phyloP scores from a whole-genome alignment of 2,888 invertebrate genomes.

The Slavum lentiscoides region DNA sequence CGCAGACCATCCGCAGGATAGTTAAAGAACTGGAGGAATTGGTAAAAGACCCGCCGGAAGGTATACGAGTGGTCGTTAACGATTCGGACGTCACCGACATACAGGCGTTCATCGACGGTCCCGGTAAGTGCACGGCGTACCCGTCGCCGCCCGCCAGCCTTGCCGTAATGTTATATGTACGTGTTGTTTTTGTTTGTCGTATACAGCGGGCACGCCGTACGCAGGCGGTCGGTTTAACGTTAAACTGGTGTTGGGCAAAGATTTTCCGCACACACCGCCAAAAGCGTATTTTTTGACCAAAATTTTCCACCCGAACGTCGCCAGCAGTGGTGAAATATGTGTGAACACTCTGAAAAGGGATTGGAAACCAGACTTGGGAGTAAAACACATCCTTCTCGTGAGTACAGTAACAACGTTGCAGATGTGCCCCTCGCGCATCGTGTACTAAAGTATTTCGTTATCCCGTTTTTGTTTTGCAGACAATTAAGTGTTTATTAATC shows the following conservation, averaged over 20 bases:
- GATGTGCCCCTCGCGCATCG: background rate
- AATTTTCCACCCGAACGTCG: slow-evolving; percentile 97
- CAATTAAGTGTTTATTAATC: slow-evolving; percentile 92
- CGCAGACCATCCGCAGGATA: slow-evolving; percentile 86
- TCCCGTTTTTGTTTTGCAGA: slow-evolving; percentile 62
- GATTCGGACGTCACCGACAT: slow-evolving; percentile 94
- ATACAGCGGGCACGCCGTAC: slow-evolving; percentile 85
- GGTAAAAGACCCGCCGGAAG: slow-evolving; percentile 82
- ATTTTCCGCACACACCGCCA: slow-evolving; percentile 89
- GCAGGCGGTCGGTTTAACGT: slow-evolving; percentile 85
- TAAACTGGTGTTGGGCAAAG: slow-evolving; percentile 86
- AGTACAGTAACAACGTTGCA: slow-evolving; percentile 57
- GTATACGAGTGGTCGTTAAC: slow-evolving; percentile 84
- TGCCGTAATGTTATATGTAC: background rate
- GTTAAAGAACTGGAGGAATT: slow-evolving; percentile 86
- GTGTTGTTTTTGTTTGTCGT: background rate
- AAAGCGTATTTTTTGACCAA: slow-evolving; percentile 92
- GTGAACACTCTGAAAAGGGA: slow-evolving; percentile 95
- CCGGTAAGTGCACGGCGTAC: slow-evolving; percentile 63
- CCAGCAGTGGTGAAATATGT: slow-evolving; percentile 89
- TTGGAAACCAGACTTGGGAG: slow-evolving; percentile 94
- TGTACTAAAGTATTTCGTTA: background rate
- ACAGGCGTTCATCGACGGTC: slow-evolving; percentile 88
- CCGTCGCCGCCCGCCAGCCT: background rate
- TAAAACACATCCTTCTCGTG: slow-evolving; percentile 89